Conservation (phyloP, 2,888 invertebrate species). For the Meloe dianella region DNA sequence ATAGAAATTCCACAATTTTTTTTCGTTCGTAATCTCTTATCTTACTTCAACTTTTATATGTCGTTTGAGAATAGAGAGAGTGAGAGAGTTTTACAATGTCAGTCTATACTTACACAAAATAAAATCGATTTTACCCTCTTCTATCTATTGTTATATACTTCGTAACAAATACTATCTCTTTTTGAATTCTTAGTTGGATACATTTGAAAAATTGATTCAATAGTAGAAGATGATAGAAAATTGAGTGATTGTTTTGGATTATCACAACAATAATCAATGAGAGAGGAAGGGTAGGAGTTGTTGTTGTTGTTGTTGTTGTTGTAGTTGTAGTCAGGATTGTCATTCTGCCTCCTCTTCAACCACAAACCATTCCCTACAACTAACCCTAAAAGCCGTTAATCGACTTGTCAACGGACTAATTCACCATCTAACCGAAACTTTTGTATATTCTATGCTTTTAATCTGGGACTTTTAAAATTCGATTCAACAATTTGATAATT, state of each 20-base stretch:
- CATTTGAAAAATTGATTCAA: background rate
- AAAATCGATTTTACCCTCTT: background rate
- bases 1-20: background rate
- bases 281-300: background rate
- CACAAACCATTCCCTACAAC: conserved; percentile 4
- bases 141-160: background rate
- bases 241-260: background rate
- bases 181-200: background rate
- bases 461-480: background rate
- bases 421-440: background rate
- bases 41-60: background rate
- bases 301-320: background rate
- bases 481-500: too few species aligned
- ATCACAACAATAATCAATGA: background rate
- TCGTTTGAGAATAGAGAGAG: background rate
- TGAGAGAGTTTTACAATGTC: background rate
- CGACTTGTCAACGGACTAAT: conserved; percentile 4
- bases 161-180: background rate
- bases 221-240: background rate
- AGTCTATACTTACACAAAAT: background rate
- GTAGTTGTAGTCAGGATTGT: background rate
- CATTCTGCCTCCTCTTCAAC: background rate
- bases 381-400: background rate
- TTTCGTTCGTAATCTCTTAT: background rate
- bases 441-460: background rate